phyloP scores from a whole-genome alignment of 2,888 invertebrate genomes.

The Drosophila recens region DNA sequence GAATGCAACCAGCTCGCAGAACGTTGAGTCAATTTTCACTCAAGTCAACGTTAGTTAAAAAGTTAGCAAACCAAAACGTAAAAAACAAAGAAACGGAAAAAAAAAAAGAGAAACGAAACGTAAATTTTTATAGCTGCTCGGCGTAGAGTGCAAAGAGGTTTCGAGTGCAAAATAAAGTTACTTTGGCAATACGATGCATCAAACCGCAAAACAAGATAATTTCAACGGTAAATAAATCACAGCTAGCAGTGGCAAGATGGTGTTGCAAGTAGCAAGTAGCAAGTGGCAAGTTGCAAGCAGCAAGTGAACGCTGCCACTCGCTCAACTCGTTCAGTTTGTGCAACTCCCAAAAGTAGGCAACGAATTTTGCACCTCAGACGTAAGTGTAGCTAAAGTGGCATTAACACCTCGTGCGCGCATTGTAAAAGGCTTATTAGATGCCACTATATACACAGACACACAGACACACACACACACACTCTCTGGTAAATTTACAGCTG shows the following conservation, averaged over 20 bases:
- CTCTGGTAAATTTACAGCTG: slow-evolving; percentile 11
- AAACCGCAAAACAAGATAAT: slow-evolving; percentile 83
- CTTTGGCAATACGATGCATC: slow-evolving; percentile 79
- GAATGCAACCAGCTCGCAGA: slow-evolving; percentile 29
- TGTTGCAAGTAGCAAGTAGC: background rate
- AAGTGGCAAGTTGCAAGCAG: background rate
- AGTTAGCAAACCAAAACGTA: slow-evolving; percentile 65
- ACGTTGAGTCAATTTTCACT: slow-evolving; percentile 77
- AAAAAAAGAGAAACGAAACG: slow-evolving; percentile 52
- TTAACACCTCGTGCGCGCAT: slow-evolving; percentile 66
- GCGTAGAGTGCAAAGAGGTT: slow-evolving; percentile 73
- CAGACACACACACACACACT: slow-evolving; percentile 17
- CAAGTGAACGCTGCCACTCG: slow-evolving; percentile 1
- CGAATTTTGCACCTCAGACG: slow-evolving; percentile 28
- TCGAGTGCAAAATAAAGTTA: slow-evolving; percentile 80
- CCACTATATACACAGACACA: slow-evolving; percentile 2
- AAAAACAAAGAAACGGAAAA: slow-evolving; percentile 23
- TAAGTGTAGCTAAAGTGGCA: slow-evolving; percentile 58
- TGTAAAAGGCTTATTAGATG: slow-evolving; percentile 76
- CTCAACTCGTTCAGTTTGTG: slow-evolving; percentile 26
- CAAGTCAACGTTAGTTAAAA: slow-evolving; percentile 79
- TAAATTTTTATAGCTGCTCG: slow-evolving; percentile 70
- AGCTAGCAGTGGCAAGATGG: slow-evolving; percentile 53
- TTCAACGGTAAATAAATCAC: slow-evolving; percentile 84
- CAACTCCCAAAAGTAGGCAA: slow-evolving; percentile 68